Evolutionary conservation across 2,888 invertebrate genomes (phyloP).

Genomic region (Agonopterix alstromeriana): DNA sequence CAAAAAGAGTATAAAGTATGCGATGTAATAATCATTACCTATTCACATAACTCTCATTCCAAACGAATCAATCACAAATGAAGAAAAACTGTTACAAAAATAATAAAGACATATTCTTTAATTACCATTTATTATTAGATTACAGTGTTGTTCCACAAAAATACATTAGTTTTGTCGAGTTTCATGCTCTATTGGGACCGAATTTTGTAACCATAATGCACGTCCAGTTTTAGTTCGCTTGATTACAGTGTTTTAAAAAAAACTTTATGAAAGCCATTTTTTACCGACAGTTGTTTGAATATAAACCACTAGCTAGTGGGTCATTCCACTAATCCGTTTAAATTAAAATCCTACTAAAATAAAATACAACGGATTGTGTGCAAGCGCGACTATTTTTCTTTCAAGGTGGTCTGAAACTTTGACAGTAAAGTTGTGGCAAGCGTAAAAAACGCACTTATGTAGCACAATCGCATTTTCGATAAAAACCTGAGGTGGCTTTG

Average conservation of each 20-base stretch:
- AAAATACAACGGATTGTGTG: no score
- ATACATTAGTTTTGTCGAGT: constrained; percentile 8
- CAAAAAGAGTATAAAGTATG: not conserved
- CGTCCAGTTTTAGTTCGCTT: constrained; percentile 38
- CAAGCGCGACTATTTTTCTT: no score
- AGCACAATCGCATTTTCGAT: no score
- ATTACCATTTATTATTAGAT: not conserved
- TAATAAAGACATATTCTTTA: not conserved
- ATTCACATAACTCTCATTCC: not conserved
- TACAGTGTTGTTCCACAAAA: constrained; percentile 2
- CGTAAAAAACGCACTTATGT: no score
- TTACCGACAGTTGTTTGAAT: constrained; percentile 25
- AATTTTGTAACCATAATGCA: constrained; percentile 32
- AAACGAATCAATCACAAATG: constrained; percentile 2
- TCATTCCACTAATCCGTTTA: no score
- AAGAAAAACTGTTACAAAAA: not conserved
- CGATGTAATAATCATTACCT: not conserved
- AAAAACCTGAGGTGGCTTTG: no score
- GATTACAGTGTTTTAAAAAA: constrained; percentile 25
- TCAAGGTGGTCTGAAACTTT: no score
- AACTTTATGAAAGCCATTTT: constrained; percentile 27
- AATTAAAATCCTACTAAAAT: no score
- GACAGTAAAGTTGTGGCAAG: no score
- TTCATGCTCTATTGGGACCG: constrained; percentile 48
- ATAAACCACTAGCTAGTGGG: constrained; percentile 10